Base-by-base conservation (phyloP, 2,888 invertebrate species). In the Lepas anatifera region DNA sequence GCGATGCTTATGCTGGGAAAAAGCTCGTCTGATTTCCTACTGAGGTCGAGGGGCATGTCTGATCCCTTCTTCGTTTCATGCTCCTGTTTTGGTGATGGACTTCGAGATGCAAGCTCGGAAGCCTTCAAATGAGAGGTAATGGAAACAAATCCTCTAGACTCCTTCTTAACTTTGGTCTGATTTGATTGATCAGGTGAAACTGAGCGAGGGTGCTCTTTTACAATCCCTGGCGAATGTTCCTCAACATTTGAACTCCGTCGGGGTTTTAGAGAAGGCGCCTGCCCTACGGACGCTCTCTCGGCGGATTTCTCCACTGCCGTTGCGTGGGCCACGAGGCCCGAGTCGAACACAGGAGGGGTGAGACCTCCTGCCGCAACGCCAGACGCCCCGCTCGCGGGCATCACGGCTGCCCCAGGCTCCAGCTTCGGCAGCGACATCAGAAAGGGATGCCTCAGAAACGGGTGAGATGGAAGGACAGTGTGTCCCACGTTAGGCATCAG, bases 401-500 rank as follows among this genome's bases (percentile, higher is more conserved):
- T 41, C 39, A 16, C 66, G 10, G 37, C 29, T 11, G 11, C 27
- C 11, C 35, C 29, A 4, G 41, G 18, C 25, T 43, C 43, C 46
- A n/a, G 37, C 39, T 25, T 63, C 10, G 63, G 43, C 37, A 86
- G 86, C 75, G 89, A 88, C 13, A 88, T 79, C 37, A 89, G 78
- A 0, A 58, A 58, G 32, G 88, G 87, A 70, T 85, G 85, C 46
- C 86, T 81, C 68, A 87, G 78, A 70, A 81, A 84, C 64, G 85
- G 85, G 0, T 87, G 84, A 83, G 76, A 89, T 87, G 67, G 83
- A 81, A 1, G 86, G 84, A 68, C 25, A 86, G 71, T 67, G 67
- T 71, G 48, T 69, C 73, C 69, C 68, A 74, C 64, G 64, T 69
- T 37, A 67, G 73, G 74, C 58, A 76, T 73, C 32, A 77, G 71